phyloP scores from a whole-genome alignment of 2,797 vertebrate species.

The Orientallactaga sibirica region DNA sequence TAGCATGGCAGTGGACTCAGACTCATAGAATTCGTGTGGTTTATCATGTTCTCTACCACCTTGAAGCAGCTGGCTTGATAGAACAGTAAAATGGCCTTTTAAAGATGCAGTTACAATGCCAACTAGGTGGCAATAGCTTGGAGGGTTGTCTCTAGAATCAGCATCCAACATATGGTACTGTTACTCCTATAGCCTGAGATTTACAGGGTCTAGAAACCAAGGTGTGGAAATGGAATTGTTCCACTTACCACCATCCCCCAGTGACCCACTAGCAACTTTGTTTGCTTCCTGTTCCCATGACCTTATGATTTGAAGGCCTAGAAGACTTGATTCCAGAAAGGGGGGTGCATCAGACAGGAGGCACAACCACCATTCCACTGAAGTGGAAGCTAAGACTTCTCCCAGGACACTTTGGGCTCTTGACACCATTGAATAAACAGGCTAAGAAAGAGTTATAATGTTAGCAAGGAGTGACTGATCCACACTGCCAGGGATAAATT shows the following conservation, averaged over 20 bases:
- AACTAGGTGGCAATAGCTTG: neutral
- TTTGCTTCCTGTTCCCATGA: neutral
- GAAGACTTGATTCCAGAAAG: neutral
- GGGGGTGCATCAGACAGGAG: neutral
- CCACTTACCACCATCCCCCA: neutral
- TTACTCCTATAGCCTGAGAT: neutral
- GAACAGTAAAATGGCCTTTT: neutral
- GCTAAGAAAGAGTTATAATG: neutral
- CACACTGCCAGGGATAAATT: neutral
- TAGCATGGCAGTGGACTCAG: neutral
- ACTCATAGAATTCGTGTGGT: too few relatives aligned
- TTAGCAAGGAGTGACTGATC: neutral
- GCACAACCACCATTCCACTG: neutral
- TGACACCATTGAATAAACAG: neutral
- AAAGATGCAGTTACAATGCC: neutral
- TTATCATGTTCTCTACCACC: neutral
- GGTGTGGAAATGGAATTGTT: neutral
- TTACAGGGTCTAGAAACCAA: neutral
- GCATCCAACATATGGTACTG: neutral
- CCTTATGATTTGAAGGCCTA: neutral
- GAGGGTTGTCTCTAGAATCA: neutral
- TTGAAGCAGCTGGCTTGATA: neutral
- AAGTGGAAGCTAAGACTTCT: neutral
- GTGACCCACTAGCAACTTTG: neutral
- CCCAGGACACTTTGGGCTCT: neutral